phyloP scores from a whole-genome alignment of 2,888 invertebrate genomes.

The Trichopoda pennipes region DNA sequence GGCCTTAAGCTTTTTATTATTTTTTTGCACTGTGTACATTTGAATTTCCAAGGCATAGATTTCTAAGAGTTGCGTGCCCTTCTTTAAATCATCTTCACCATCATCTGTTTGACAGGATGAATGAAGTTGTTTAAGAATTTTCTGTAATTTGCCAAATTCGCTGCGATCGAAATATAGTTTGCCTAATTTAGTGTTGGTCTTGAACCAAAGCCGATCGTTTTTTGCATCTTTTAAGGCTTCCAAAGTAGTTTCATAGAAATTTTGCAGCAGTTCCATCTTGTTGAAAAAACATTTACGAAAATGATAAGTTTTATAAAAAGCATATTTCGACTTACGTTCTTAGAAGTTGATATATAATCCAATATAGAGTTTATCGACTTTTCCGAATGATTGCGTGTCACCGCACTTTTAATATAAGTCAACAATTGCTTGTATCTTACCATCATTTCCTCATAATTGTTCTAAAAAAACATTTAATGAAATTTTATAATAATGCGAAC shows the following conservation, averaged over 20 bases:
- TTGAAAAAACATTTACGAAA: not conserved
- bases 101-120: conserved; percentile 98
- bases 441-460: conserved; percentile 98
- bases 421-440: conserved; percentile 95
- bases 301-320: not conserved
- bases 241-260: conserved; percentile 98
- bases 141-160: conserved; percentile 96
- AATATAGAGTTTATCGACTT: conserved; percentile 99
- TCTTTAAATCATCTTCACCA: conserved; percentile 98
- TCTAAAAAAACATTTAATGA: conserved; percentile 81
- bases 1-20: conserved; percentile 97
- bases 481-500: not conserved
- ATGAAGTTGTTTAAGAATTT: conserved; percentile 98
- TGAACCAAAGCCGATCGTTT: conserved; percentile 99
- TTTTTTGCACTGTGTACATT: conserved; percentile 99
- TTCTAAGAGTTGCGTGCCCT: conserved; percentile 98
- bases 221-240: conserved; percentile 98
- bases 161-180: conserved; percentile 98
- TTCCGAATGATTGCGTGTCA: conserved; percentile 99
- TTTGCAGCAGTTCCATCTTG: conserved; percentile 97
- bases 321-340: conserved; percentile 88
- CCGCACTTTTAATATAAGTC: conserved; percentile 99
- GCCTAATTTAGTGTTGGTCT: conserved; percentile 99
- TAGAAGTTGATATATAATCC: conserved; percentile 99
- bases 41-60: conserved; percentile 99